Evolutionary conservation across 2,888 invertebrate species (phyloP).

Genomic region (Osmoderma eremita): DNA sequence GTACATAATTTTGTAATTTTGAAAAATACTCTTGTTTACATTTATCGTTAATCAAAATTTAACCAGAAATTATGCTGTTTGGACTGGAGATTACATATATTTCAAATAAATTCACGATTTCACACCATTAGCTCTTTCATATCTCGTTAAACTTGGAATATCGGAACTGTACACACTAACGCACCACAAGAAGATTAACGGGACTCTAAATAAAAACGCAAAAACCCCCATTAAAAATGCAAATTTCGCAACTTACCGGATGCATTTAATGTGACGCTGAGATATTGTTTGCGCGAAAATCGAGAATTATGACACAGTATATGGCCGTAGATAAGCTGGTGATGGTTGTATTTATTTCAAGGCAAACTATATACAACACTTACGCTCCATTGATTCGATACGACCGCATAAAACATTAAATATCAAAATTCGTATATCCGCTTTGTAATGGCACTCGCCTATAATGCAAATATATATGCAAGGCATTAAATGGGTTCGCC

Average conservation of each 20-base stretch:
- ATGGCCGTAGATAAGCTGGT: not conserved
- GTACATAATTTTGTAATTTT: no score
- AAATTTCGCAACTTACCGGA: constrained; percentile 5
- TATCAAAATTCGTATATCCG: constrained; percentile 35
- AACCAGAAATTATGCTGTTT: no score
- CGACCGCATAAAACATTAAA: constrained; percentile 35
- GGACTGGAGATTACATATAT: no score
- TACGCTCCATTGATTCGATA: constrained; percentile 32
- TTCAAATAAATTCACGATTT: no score
- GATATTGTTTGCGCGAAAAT: constrained; percentile 25
- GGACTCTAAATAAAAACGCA: not conserved
- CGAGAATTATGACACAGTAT: constrained; percentile 17
- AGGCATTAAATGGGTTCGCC: constrained; percentile 24
- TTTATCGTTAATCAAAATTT: no score
- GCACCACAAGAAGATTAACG: no score
- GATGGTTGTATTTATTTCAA: constrained; percentile 23
- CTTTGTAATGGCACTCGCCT: constrained; percentile 22
- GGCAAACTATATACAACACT: constrained; percentile 15
- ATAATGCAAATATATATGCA: constrained; percentile 29
- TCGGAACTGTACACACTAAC: no score
- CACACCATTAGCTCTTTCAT: no score
- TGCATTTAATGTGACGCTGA: not conserved
- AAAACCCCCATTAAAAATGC: not conserved
- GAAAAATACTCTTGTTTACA: no score
- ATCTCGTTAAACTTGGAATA: no score